Evolutionary conservation across 2,888 invertebrate species (phyloP), one percentile per base, ranked within the genome.

Genomic region (Rutpela maculata): DNA sequence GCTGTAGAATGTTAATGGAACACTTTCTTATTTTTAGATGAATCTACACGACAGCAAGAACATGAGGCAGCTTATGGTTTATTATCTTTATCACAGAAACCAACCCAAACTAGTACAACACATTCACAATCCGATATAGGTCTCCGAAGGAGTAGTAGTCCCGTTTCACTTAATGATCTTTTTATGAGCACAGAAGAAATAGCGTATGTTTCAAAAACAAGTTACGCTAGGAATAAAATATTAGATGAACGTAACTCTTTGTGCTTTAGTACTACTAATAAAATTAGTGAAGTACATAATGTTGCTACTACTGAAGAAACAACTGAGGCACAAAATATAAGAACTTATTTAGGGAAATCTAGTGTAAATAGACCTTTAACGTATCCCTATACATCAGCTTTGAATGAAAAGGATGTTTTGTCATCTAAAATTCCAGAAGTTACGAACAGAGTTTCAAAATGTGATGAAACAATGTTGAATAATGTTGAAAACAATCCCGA

Each of bases 21-120:
- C 22, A 5, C 7, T 60, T 43, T 31, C 4, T 5, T 19, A 43
- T 43, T 93, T 89, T 91, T 92, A 82, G 94, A 94, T 88, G 93
- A 93, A 82, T 93, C 93, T 78, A 94, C 94, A 10, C 91, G 94
- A n/a, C 90, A 94, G 81, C 94, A 94, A 84, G 97, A 97, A 88
- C 96, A 96, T 84, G 97, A 97, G 90, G 96, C 96, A 9, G 97
- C 96, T 0, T 94, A 95, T 84, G 95, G 96, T 86, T 90, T 97
- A 76, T 89, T 97, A 57, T 95, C 96, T 50, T 90, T 97, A 62
- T 94, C 95, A 5, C 94, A 92, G 83, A 91, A 91, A 76, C 90
- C 90, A 18, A 85, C 90, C 0, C 86, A 87, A 69, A 83, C 80
- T 35, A 76, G 82, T 5, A 75, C 82, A 26, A 83, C 80, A 62